These are phyloP conservation scores for Thereva nobilitata DNA, from an alignment of 2,888 invertebrate genomes.

Conservation along the genomic window DNA sequence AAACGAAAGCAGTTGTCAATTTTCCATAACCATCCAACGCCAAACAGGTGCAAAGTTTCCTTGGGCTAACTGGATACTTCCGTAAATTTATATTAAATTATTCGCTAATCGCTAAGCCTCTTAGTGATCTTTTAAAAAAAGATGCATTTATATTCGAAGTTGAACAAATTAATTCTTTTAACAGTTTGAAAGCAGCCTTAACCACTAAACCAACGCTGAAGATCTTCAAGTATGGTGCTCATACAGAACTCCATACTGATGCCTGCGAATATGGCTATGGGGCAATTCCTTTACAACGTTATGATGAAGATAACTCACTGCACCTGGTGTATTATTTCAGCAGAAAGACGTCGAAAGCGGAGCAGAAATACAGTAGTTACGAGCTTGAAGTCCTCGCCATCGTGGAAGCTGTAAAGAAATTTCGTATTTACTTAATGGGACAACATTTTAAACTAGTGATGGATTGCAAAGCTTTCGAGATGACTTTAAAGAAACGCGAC, in stretches of 20 bases:
- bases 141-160: slow-evolving; percentile 6
- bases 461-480: too few species aligned
- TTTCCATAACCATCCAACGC: slow-evolving; percentile 27
- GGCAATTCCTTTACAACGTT: slow-evolving; percentile 13
- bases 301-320: background rate
- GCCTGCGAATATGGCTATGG: slow-evolving; percentile 16
- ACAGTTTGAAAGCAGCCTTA: slow-evolving; percentile 8
- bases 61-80: slow-evolving; percentile 22
- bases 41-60: background rate
- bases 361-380: slow-evolving; percentile 29
- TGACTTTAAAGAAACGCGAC: slow-evolving; percentile 5
- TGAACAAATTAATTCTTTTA: slow-evolving; percentile 9
- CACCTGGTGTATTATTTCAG: slow-evolving; percentile 24
- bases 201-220: slow-evolving; percentile 18
- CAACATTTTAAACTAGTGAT: too few species aligned
- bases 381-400: slow-evolving; percentile 38
- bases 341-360: slow-evolving; percentile 21
- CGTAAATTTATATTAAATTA: slow-evolving; percentile 7
- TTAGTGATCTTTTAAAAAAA: too few species aligned
- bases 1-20: slow-evolving; percentile 24
- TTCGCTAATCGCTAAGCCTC: too few species aligned
- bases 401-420: background rate
- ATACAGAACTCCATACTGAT: slow-evolving; percentile 30
- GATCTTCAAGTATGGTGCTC: slow-evolving; percentile 26
- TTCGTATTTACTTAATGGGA: too few species aligned